Base-by-base conservation (phyloP, 2,888 invertebrate genomes). In the Drosophila multiciliata region DNA sequence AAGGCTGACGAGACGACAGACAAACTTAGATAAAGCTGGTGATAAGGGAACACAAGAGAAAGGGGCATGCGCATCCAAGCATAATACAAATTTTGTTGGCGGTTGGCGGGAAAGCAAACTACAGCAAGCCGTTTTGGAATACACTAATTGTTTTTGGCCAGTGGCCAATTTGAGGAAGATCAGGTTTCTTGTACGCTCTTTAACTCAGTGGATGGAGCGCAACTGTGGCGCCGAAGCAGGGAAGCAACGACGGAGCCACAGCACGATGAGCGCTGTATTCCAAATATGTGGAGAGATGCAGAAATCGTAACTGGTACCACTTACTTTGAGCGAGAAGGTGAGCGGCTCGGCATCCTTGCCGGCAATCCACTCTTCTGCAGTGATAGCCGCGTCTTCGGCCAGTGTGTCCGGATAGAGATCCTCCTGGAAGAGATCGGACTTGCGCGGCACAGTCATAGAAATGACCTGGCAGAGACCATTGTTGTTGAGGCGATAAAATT, bases 371-470 rank as follows among this genome's bases (percentile, higher is more conserved):
- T 99, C 98, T 91, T 98, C 98, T 2, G 98, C 98, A 0, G 97
- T 96, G 76, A 97, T 94, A 17, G 98, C 97, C 8, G 98, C 96
- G 74, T 97, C 97, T 91, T 98, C 97, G 62, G 98, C 98, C 23
- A 97, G 94, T 9, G 99, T 99, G 92, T 99, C 98, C 0, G 99
- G 99, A 93, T 98, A 99, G 78, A 99, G 94, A 94, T 99, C 99
- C 93, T 98, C 98, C 94, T 99, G 99, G 95, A 99, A 99, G 90
- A 98, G 95, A 93, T 98, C 98, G 75, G 98, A 98, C 95, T 99
- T 99, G 92, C 99, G 95, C 32, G 99, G 99, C 67, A 99, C 99
- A 65, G 99, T 99, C 98, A 99, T 98, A n/a, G 98, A 98, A 70
- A 93, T 92, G 86, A 96, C 96, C 95, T 99, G 99, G 93, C 98